These are phyloP conservation scores for Theonella swinhoei DNA, from an alignment of 37 sponge, comb jelly and placozoan species.

Conservation along the genomic window DNA sequence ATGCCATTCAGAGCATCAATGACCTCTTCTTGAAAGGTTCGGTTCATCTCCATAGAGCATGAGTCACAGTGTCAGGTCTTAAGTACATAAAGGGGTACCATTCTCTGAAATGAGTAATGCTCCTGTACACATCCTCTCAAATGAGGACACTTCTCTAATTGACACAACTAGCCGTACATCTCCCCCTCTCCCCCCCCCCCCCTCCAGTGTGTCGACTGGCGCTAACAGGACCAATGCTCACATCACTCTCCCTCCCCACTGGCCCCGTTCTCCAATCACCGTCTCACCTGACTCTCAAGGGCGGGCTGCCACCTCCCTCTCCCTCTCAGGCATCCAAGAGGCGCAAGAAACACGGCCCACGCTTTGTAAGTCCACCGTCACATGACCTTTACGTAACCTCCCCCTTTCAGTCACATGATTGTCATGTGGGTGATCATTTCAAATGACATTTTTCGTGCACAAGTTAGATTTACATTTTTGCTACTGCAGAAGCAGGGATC, in stretches of 20 bases:
- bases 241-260: neutral
- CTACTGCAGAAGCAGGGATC: slow-evolving; percentile 31
- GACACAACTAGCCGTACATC: too few relatives aligned
- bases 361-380: neutral
- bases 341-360: neutral
- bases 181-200: slow-evolving; percentile 6
- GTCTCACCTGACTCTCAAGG: neutral
- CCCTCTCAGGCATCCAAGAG: neutral
- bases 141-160: too few relatives aligned
- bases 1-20: slow-evolving; percentile 19
- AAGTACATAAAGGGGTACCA: too few relatives aligned
- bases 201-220: neutral
- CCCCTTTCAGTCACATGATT: too few relatives aligned
- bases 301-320: neutral
- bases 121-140: too few relatives aligned
- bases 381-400: neutral
- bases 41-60: neutral
- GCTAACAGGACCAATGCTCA: neutral
- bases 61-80: too few relatives aligned
- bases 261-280: neutral
- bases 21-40: slow-evolving; percentile 52
- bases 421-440: too few relatives aligned
- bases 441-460: too few relatives aligned
- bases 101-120: too few relatives aligned
- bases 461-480: too few relatives aligned